Conservation (phyloP, 2,113 vertebrate species). For the Aix galericulata region DNA sequence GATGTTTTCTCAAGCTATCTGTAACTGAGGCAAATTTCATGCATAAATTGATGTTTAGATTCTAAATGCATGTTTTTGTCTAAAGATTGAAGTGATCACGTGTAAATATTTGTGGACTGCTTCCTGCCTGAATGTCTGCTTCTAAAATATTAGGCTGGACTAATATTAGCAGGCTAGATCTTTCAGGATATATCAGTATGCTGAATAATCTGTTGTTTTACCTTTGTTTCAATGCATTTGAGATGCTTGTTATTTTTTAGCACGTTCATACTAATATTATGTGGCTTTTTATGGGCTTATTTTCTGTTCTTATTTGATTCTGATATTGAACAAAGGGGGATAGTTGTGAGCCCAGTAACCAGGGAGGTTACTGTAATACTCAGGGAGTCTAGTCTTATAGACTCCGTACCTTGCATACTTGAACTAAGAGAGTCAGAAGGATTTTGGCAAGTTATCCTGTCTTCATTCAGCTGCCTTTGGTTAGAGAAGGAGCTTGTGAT, state of each 20-base stretch:
- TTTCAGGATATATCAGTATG: background rate
- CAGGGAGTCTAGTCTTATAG: background rate
- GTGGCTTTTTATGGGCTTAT: background rate
- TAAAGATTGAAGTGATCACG: background rate
- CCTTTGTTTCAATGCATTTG: background rate
- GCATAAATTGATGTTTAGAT: background rate
- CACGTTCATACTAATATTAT: background rate
- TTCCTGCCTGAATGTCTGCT: background rate
- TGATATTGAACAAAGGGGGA: background rate
- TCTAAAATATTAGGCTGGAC: background rate
- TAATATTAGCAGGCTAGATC: background rate
- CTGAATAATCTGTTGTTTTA: background rate
- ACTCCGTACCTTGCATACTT: background rate
- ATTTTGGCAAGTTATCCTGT: background rate
- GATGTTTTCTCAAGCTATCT: background rate
- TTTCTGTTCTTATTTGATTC: background rate
- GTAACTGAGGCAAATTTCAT: background rate
- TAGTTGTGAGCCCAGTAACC: background rate
- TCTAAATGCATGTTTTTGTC: background rate
- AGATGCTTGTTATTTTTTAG: background rate
- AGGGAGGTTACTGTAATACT: background rate
- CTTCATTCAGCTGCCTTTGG: background rate
- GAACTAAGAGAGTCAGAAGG: rapidly evolving
- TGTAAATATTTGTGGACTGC: background rate
- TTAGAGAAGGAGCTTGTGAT: background rate